Conservation (phyloP, 2,797 vertebrate species). For the Coregonus sp. region DNA sequence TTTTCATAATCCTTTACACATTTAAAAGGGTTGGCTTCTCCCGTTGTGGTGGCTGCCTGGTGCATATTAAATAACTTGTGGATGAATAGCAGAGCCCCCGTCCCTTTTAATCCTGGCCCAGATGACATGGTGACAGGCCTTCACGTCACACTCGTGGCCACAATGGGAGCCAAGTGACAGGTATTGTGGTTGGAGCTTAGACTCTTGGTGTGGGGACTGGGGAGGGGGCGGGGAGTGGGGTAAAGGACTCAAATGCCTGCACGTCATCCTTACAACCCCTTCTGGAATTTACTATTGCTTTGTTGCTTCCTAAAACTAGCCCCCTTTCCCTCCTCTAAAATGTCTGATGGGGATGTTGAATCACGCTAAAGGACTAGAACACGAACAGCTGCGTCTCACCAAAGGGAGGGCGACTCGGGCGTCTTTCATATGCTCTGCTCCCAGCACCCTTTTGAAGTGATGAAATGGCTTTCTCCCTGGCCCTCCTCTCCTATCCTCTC, state of each 20-base stretch:
- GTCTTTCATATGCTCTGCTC: background rate
- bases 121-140: background rate
- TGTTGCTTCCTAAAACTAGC: background rate
- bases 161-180: slow-evolving; percentile 3
- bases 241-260: background rate
- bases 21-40: background rate
- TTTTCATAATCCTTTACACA: background rate
- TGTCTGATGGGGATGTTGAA: background rate
- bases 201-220: background rate
- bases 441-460: background rate
- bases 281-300: background rate
- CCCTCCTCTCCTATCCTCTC: too few species aligned
- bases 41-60: background rate
- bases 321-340: background rate
- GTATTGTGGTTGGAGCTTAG: background rate
- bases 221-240: background rate
- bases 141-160: background rate
- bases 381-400: background rate
- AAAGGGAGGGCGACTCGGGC: background rate
- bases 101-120: background rate
- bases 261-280: background rate
- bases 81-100: background rate
- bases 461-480: background rate
- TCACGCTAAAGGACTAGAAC: background rate
- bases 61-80: background rate